Base-by-base conservation (phyloP, 2,113 vertebrate genomes). In the Tragulus kanchil region DNA sequence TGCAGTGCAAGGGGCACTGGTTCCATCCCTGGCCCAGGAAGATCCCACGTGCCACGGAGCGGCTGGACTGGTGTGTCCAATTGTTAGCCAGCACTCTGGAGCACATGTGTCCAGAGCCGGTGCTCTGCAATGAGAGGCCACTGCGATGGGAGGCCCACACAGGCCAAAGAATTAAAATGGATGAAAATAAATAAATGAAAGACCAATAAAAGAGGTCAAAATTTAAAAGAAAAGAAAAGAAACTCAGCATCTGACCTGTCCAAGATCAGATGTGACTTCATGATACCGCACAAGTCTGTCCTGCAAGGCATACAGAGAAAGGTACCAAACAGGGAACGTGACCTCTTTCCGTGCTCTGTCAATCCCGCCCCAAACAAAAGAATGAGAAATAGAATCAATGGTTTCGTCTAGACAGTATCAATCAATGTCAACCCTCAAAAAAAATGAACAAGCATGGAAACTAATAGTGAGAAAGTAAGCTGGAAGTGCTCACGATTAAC, bases 361-460 rank as follows among this genome's bases (percentile, higher is more conserved):
- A 54, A 62, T 67, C 48, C n/a, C 52, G 36, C 16, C 61, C 28
- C 21, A 26, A 42, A 78, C 3, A 16, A 31, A 1, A 75, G 16
- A 62, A 12, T 45, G 25, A 84, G 64, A 65, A 90, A 87, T 10
- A 61, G 10, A 96, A 97, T 96, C 78, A 78, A 83, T 91, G 65
- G 7, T 81, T 90, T 85, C 78, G 89, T 96, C 92, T 94, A 96
- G 78, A 96, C 48, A 75, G 25, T 83, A 85, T 95, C 85, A 90
- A 31, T 96, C 89, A 95, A 36, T n/a, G 65, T 93, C 71, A 94
- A 54, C 78, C 58, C 61, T 6, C 42, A n/a, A 62, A 92, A 92
- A 13, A 88, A 81, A 78, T 67, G 31, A 95, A 17, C 25, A 58
- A 64, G 25, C 12, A 48, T 9, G 7, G 31, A 79, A 54, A 77